These are phyloP conservation scores for Mamestra brassicae DNA, from an alignment of 2,888 invertebrate genomes.

Conservation along the genomic window DNA sequence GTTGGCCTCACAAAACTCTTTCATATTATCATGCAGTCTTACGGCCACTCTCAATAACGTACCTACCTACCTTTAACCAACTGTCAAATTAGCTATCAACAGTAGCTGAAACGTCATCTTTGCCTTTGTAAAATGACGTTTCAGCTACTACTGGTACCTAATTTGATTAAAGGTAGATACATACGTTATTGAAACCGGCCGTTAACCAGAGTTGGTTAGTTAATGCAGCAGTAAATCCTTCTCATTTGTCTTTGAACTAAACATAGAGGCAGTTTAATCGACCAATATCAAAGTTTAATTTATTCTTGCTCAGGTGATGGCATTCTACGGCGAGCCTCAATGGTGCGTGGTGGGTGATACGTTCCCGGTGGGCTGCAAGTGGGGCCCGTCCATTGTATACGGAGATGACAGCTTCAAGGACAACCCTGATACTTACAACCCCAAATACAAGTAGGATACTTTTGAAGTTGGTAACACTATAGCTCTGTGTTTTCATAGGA, in stretches of 20 bases:
- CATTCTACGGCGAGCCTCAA: constrained; percentile 96
- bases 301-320: constrained; percentile 92
- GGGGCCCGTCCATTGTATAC: constrained; percentile 96
- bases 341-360: constrained; percentile 99
- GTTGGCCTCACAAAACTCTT: too few relatives aligned
- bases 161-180: too few relatives aligned
- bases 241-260: neutral
- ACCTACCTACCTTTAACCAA: too few relatives aligned
- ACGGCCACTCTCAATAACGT: too few relatives aligned
- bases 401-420: constrained; percentile 95
- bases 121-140: too few relatives aligned
- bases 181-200: too few relatives aligned
- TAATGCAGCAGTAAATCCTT: neutral
- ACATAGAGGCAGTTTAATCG: neutral
- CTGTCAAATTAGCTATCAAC: too few relatives aligned
- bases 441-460: constrained; percentile 91
- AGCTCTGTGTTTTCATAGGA: too few relatives aligned
- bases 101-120: too few relatives aligned
- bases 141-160: too few relatives aligned
- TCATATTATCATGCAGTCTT: too few relatives aligned
- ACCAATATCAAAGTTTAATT: neutral
- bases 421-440: constrained; percentile 95
- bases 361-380: constrained; percentile 97
- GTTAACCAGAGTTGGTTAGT: neutral
- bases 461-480: too few relatives aligned